Evolutionary conservation across 2,888 invertebrate genomes (phyloP), one percentile per base, ranked within the genome.

Genomic region (Cerastis leucographa): DNA sequence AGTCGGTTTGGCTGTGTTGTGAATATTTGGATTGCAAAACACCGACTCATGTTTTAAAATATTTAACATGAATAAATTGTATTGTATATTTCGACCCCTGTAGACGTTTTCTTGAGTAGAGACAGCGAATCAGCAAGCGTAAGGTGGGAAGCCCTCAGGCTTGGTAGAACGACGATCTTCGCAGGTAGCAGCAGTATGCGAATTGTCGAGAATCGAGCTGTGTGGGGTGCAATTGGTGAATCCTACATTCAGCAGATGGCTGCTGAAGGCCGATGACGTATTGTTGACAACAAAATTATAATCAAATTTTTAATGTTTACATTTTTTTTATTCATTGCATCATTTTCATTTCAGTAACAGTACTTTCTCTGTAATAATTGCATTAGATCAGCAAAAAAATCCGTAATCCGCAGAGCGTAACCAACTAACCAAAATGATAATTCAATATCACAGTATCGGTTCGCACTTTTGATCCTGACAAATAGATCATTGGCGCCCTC

Each of bases 401-500:
- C 12, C 22, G n/a, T 40, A n/a, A 71, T 46, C n/a, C 7, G 11
- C 8, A n/a, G 29, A 59, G 6, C 51, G 19, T 40, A 22, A 71
- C 66, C 71, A 78, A 83, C 80, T 77, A 81, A 67, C 72, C n/a
- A 70, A 69, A 85, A 80, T 83, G 76, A 81, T 77, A 78, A 76
- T 85, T 81, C 74, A 81, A 81, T 87, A 81, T 86, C 74, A 40
- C 40, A 62, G 67, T 78, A 81, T 80, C 85, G 77, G 71, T 73
- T 81, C 73, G 64, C 64, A 70, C 80, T 87, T 87, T 83, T 87
- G 87, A 85, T 89, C 90, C 89, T 90, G 89, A 89, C 89, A 88
- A 88, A 88, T 88, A 87, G 88, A 87, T 87, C 86, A 83, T 76
- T 81, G 79, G 80, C 49, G 80, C 85, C 87, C 89, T 90, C 91